phyloP scores from a whole-genome alignment of 2,113 vertebrate species.

The Elanus axillaris region DNA sequence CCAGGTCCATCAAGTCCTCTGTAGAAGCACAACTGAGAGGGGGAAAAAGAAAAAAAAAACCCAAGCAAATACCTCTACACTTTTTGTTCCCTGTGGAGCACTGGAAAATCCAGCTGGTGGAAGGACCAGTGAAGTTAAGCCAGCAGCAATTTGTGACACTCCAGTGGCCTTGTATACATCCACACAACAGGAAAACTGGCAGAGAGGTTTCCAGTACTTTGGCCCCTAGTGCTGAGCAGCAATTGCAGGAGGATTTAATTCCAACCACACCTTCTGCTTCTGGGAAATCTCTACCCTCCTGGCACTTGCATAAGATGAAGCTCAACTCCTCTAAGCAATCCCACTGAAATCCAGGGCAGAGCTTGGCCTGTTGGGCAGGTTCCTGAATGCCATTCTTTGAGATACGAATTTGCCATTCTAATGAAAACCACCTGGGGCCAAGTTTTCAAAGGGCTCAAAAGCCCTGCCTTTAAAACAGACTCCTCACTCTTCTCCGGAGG shows the following conservation, averaged over 20 bases:
- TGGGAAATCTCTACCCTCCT: constrained; percentile 26
- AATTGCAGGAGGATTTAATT: background rate
- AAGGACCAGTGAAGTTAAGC: background rate
- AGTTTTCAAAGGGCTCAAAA: constrained; percentile 48
- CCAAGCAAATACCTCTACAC: background rate
- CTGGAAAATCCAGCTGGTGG: background rate
- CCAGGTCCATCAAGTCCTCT: background rate
- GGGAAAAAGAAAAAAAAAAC: background rate
- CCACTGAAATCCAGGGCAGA: constrained; percentile 5
- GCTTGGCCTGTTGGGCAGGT: constrained; percentile 27
- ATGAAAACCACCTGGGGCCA: constrained; percentile 34
- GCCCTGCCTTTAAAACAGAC: background rate
- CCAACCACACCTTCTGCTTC: constrained; percentile 23
- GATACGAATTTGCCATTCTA: constrained; percentile 50
- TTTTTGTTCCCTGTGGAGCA: background rate
- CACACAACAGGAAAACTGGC: background rate
- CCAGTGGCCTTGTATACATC: background rate
- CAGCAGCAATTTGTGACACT: background rate
- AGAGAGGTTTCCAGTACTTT: background rate
- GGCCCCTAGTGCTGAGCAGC: background rate
- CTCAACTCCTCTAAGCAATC: constrained; percentile 21
- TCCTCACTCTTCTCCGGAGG: background rate
- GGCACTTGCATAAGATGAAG: background rate
- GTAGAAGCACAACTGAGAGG: background rate
- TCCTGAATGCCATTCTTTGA: constrained; percentile 33